Evolutionary conservation across 2,888 invertebrate genomes (phyloP), one percentile per base, ranked within the genome.

Genomic region (Acanthosepion esculentum): DNA sequence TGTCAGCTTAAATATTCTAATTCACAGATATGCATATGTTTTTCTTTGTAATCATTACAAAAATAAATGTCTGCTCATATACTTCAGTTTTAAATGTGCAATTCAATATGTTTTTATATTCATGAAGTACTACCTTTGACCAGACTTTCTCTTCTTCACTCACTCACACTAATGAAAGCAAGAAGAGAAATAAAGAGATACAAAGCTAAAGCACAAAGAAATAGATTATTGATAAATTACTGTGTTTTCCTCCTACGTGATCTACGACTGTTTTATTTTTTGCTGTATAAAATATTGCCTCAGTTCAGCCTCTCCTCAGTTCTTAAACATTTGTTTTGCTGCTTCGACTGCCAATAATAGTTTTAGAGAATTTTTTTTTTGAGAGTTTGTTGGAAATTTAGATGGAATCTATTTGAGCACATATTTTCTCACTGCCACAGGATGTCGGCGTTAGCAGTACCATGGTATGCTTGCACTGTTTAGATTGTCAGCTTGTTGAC

Each of bases 351-450:
- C n/a, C 33, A 78, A 78, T 33, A 78, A 78, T 78, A 78, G 78
- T 78, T 78, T 78, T 78, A 78, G 78, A n/a, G 78, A 78, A 23
- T 59, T 64, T 64, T 78, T 78, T 12, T 78, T 78, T 5, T 78
- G 78, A 78, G n/a, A n/a, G n/a, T 78, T n/a, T 78, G n/a, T 78
- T 78, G 78, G n/a, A 78, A 78, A n/a, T 78, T 78, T 33, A 78
- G 78, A 33, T n/a, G 15, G 78, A 78, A 78, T n/a, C n/a, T 78
- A 33, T 78, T 78, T 78, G 18, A 78, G n/a, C 15, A 78, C n/a
- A 78, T 12, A n/a, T 78, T 78, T 78, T n/a, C 12, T 78, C 33
- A n/a, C 78, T 78, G 78, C n/a, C 78, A 33, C 78, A n/a, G n/a
- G n/a, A n/a, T n/a, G 12, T 78, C 33, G 78, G 10, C 10, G 12